Evolutionary conservation across 2,797 vertebrate species (phyloP), one percentile per base, ranked within the genome.

Genomic region (Eospalax fontanierii): DNA sequence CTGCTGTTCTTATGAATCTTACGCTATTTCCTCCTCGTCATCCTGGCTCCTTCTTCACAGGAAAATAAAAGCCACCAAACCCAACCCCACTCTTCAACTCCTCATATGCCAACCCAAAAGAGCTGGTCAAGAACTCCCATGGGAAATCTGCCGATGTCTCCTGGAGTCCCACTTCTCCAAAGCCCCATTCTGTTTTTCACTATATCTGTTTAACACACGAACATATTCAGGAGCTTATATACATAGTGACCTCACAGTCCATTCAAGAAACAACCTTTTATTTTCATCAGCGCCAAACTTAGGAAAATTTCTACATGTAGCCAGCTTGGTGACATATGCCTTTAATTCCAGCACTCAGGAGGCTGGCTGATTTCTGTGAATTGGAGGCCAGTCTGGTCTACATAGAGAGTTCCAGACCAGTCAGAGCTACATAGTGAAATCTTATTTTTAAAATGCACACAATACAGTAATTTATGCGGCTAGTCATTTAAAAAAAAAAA

Each of bases 221-320:
- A 94, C 21, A 46, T 79, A 33, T 12, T 88, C 68, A 59, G 46
- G 63, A 57, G 68, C 28, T 81, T 88, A 30, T 9, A 84, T 91
- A 87, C 84, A 50, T 65, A 66, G 30, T 61, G 80, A 80, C 46
- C 46, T 89, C 80, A 38, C 63, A 21, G 65, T 54, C 43, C 71
- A 93, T 89, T 71, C 78, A 61, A 89, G 46, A 95, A 91, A 76
- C 46, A 90, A 70, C 79, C 26, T 93, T 89, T 92, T 66, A 40
- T 85, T 93, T 92, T 90, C 54, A 66, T 84, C 21, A 71, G 35
- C 59, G 50, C 59, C 68, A 93, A 93, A 71, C 54, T 68, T 86
- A 83, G 63, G 40, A 87, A 89, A 82, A 33, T 85, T 70, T 28
- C 46, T 63, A 89, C 21, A 94, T 59, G 73, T 66, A 18, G 50